A percentile compares a stretch with the other conserved stretches of the same genome.
Conservation (phyloP, 1,140 invertebrate genomes). For the Heliothis subflexa region DNA sequence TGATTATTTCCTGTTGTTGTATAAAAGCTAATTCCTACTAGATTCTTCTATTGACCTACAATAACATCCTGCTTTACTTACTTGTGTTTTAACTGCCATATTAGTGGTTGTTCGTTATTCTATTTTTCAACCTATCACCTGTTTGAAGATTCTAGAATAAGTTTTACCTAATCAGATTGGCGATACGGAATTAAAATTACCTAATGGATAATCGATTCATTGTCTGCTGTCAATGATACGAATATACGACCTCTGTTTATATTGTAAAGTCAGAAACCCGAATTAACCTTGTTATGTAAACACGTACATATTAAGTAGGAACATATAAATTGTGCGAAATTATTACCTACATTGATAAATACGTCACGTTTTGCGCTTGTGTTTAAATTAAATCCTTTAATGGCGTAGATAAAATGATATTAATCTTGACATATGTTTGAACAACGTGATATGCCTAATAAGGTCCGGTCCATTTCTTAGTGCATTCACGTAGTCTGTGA, state of each 20-base stretch:
- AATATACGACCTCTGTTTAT: background rate
- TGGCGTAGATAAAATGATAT: constrained; percentile 8
- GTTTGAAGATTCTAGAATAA: background rate
- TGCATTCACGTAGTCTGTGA: too few species aligned
- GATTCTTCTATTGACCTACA: constrained; percentile 22
- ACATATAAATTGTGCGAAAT: background rate
- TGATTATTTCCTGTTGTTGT: constrained; percentile 22
- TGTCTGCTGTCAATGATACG: too few species aligned
- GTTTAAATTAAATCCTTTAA: constrained; percentile 22
- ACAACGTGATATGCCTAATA: too few species aligned
- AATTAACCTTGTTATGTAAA: background rate
- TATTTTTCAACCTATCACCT: background rate
- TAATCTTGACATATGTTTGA: background rate
- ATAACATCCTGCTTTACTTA: constrained; percentile 17
- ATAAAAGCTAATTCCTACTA: constrained; percentile 12
- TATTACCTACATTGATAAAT: background rate
- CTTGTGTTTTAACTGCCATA: background rate
- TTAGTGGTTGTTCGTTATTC: background rate
- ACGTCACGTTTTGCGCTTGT: constrained; percentile 8
- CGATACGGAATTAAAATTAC: too few species aligned
- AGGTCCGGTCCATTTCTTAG: background rate
- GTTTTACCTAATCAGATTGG: too few species aligned
- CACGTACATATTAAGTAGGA: background rate
- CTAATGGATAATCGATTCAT: too few species aligned
- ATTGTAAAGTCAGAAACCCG: background rate